Conservation (phyloP, 2,113 vertebrate species). For the Tautogolabrus adspersus region DNA sequence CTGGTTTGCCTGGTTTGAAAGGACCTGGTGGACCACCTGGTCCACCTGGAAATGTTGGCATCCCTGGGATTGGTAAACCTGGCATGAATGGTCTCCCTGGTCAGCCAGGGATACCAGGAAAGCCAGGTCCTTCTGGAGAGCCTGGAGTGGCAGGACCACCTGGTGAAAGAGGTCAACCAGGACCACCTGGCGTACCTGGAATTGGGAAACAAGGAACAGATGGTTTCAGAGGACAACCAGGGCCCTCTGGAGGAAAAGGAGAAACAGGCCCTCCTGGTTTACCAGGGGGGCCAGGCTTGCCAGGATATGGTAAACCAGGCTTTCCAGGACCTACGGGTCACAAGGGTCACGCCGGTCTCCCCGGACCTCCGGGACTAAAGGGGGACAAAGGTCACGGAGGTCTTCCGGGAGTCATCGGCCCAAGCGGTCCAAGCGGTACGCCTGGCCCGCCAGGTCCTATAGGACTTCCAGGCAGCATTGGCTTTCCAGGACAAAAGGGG, state of each 20-base stretch:
- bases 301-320: slow-evolving; percentile 92
- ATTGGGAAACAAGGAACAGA: slow-evolving; percentile 93
- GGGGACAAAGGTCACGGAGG: slow-evolving; percentile 92
- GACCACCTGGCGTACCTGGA: slow-evolving; percentile 87
- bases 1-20: slow-evolving; percentile 91
- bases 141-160: slow-evolving; percentile 85
- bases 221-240: slow-evolving; percentile 90
- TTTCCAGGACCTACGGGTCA: slow-evolving; percentile 93
- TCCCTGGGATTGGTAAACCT: slow-evolving; percentile 90
- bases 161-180: slow-evolving; percentile 88
- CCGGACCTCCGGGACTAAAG: slow-evolving; percentile 87
- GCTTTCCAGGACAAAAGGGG: slow-evolving; percentile 92
- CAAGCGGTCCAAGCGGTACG: slow-evolving; percentile 88
- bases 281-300: slow-evolving; percentile 89
- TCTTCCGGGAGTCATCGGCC: slow-evolving; percentile 87
- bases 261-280: slow-evolving; percentile 83
- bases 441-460: slow-evolving; percentile 90
- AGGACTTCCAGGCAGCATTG: slow-evolving; percentile 88
- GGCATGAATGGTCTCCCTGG: slow-evolving; percentile 92
- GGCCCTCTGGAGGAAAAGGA: slow-evolving; percentile 88
- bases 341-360: slow-evolving; percentile 87
- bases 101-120: slow-evolving; percentile 88
- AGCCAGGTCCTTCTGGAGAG: slow-evolving; percentile 89
- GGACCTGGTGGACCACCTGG: slow-evolving; percentile 89
- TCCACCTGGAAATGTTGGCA: slow-evolving; percentile 86